Evolutionary conservation across 2,888 invertebrate species (phyloP).

Genomic region (Gastrophysa polygoni): DNA sequence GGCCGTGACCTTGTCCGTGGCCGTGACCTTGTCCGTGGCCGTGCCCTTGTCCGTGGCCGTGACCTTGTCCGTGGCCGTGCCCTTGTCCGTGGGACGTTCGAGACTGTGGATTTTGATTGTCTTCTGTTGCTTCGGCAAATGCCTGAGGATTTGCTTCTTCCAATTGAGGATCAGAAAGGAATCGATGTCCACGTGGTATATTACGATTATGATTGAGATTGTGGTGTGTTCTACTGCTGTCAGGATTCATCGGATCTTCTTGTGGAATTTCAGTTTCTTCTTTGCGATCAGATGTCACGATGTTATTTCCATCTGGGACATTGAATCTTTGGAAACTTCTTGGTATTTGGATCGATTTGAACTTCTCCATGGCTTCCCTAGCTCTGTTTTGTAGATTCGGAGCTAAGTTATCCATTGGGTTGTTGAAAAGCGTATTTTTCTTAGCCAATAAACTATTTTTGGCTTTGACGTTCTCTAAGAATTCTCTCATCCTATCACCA

Average conservation of each 20-base stretch:
- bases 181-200: background rate
- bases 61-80: background rate
- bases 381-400: background rate
- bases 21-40: background rate
- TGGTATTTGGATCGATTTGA: background rate
- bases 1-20: background rate
- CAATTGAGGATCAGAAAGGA: no score
- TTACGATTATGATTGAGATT: no score
- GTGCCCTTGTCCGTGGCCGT: background rate
- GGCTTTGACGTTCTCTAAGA: conserved; percentile 8
- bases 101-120: no score
- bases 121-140: no score
- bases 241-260: no score
- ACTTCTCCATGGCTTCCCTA: background rate
- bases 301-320: background rate
- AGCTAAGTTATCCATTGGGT: background rate
- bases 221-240: no score
- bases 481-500: background rate
- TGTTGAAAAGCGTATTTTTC: background rate
- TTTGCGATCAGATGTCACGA: background rate
- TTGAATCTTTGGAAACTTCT: background rate
- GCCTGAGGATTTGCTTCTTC: no score
- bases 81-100: background rate
- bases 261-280: no score
- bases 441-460: background rate